A percentile compares a stretch with the other conserved stretches of the same genome.
These are phyloP conservation scores for Propithecus perrieri DNA, from an alignment of 2,797 vertebrate genomes.

Conservation along the genomic window DNA sequence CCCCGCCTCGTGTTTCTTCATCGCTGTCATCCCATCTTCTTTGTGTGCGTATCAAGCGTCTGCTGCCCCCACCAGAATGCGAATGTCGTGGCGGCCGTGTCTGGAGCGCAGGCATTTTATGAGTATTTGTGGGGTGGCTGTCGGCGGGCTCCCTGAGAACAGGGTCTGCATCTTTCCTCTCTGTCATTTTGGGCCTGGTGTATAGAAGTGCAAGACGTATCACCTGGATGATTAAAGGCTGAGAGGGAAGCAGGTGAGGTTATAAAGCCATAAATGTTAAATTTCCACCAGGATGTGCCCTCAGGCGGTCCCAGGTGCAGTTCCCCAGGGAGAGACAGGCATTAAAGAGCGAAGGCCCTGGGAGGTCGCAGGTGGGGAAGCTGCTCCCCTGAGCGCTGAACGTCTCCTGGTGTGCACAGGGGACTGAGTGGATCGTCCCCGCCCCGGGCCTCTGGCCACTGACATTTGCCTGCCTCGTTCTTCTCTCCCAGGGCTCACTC, in stretches of 20 bases:
- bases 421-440: rapidly evolving
- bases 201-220: neutral
- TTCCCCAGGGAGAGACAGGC: neutral
- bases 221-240: neutral
- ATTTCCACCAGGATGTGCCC: neutral
- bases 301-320: neutral
- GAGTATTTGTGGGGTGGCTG: neutral
- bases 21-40: neutral
- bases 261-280: neutral
- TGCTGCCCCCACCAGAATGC: neutral
- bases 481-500: neutral
- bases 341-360: neutral
- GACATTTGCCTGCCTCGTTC: neutral
- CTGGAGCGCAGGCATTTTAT: neutral
- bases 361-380: neutral
- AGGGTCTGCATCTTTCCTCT: neutral
- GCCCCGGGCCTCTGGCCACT: neutral
- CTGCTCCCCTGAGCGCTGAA: neutral
- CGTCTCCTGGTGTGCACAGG: neutral
- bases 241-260: neutral
- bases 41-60: neutral
- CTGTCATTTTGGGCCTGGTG: neutral
- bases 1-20: neutral
- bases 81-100: too few relatives aligned
- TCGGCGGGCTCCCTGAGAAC: neutral